Percentiles rank a stretch among this genome's conserved stretches.
Conservation (phyloP, 1,140 invertebrate genomes). For the Solen grandis region DNA sequence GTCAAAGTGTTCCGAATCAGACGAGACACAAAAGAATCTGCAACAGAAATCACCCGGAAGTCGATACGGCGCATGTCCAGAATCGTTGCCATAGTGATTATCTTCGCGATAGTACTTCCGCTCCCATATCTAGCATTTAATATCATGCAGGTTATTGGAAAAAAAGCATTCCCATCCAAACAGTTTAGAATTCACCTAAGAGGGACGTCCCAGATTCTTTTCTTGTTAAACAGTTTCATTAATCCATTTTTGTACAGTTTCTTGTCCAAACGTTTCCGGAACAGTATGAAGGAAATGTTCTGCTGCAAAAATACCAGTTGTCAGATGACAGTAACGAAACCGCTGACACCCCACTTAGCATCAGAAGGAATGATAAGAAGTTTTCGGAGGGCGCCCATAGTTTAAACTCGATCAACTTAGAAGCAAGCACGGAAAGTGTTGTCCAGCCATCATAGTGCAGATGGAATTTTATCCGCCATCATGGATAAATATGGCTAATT, state of each 20-base stretch:
- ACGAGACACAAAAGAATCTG: not conserved
- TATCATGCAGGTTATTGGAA: not conserved
- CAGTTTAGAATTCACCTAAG: constrained; percentile 16
- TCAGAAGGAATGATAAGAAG: too few relatives aligned
- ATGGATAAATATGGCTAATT: too few relatives aligned
- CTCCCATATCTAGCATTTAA: constrained; percentile 3
- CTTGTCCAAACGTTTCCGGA: constrained; percentile 17
- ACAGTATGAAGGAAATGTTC: constrained; percentile 24
- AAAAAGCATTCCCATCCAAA: not conserved
- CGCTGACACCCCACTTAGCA: too few relatives aligned
- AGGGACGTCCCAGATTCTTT: constrained; percentile 1
- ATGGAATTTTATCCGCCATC: too few relatives aligned
- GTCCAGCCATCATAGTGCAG: too few relatives aligned
- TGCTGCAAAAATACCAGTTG: too few relatives aligned
- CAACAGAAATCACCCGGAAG: constrained; percentile 24
- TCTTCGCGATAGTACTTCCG: constrained; percentile 30
- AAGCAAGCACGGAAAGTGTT: too few relatives aligned
- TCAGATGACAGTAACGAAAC: too few relatives aligned
- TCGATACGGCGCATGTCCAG: constrained; percentile 45
- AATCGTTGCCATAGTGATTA: constrained; percentile 37
- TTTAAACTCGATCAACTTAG: too few relatives aligned
- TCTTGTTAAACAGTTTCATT: constrained; percentile 25
- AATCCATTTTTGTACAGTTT: constrained; percentile 48
- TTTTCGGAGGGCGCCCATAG: too few relatives aligned
- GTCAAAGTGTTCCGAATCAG: constrained; percentile 27